Percentiles rank a stretch among this genome's conserved stretches.
Evolutionary conservation across 2,113 vertebrate species (phyloP).

Genomic region (Sapajus apella): DNA sequence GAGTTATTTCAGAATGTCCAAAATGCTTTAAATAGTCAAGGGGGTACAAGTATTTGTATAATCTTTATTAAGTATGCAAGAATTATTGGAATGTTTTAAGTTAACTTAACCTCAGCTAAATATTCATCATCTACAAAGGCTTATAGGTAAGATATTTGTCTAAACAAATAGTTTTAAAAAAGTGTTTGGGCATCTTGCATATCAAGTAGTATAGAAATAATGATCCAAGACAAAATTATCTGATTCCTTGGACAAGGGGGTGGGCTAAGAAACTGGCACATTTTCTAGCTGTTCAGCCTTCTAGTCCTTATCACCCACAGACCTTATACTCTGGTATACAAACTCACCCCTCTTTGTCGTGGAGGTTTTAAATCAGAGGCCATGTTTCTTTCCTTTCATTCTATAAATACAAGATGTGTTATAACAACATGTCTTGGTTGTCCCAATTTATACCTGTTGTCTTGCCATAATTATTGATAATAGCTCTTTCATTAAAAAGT

Average conservation of each 20-base stretch:
- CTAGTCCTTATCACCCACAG: neutral
- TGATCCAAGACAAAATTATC: neutral
- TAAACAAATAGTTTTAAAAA: neutral
- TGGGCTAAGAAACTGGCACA: neutral
- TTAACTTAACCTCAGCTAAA: neutral
- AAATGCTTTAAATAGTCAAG: neutral
- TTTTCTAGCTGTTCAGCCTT: neutral
- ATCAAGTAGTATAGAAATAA: neutral
- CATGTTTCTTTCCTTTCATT: neutral
- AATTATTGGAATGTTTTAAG: neutral
- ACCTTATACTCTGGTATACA: too few relatives aligned
- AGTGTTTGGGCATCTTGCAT: neutral
- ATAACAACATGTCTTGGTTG: neutral
- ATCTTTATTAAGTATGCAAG: neutral
- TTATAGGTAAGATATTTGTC: neutral
- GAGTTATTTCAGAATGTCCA: slow-evolving; percentile 9
- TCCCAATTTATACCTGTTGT: neutral
- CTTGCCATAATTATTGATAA: neutral
- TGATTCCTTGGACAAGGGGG: neutral
- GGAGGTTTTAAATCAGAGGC: neutral
- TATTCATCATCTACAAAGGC: neutral
- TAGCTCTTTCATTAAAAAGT: neutral
- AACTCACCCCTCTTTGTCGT: neutral
- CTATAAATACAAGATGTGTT: neutral
- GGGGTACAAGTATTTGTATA: neutral